Conservation (phyloP, 2,888 invertebrate species). For the Cynaeus angustus region DNA sequence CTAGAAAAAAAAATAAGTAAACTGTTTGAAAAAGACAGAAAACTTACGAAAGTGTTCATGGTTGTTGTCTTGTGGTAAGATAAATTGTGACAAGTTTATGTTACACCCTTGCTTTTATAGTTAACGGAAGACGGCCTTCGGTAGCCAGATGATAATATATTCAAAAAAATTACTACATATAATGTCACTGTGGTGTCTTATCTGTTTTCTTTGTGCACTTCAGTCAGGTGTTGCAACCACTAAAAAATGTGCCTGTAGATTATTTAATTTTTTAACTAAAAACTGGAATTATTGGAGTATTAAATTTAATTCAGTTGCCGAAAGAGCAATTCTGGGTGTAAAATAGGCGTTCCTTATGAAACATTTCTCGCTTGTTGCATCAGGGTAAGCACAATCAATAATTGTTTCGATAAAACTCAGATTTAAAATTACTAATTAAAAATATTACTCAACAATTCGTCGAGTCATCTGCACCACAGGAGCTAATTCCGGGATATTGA, state of each 20-base stretch:
- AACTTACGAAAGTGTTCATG: slow-evolving; percentile 43
- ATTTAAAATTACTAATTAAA: slow-evolving; percentile 17
- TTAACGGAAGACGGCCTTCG: slow-evolving; percentile 22
- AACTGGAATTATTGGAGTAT: not conserved
- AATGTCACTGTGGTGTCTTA: not conserved
- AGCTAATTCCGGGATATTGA: slow-evolving; percentile 22
- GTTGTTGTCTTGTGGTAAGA: slow-evolving; percentile 23
- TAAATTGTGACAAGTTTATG: slow-evolving; percentile 13
- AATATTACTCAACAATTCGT: slow-evolving; percentile 11
- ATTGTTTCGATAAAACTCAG: slow-evolving; percentile 22
- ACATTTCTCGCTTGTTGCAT: slow-evolving; percentile 27
- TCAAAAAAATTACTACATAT: slow-evolving; percentile 19
- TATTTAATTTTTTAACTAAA: not conserved
- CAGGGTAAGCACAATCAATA: slow-evolving; percentile 17
- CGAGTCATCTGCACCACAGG: slow-evolving; percentile 22
- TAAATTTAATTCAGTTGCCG: slow-evolving; percentile 14
- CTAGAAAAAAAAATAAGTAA: slow-evolving; percentile 25
- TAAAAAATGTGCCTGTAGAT: not conserved
- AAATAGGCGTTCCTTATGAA: slow-evolving; percentile 35
- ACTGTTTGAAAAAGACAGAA: not conserved
- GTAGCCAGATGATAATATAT: slow-evolving; percentile 5
- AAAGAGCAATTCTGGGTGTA: not conserved
- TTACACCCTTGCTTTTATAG: slow-evolving; percentile 29
- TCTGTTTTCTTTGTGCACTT: not conserved
- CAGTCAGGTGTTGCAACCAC: not conserved